These are phyloP conservation scores for Ennomos quercinarius DNA, from an alignment of 2,888 invertebrate genomes.

Conservation along the genomic window DNA sequence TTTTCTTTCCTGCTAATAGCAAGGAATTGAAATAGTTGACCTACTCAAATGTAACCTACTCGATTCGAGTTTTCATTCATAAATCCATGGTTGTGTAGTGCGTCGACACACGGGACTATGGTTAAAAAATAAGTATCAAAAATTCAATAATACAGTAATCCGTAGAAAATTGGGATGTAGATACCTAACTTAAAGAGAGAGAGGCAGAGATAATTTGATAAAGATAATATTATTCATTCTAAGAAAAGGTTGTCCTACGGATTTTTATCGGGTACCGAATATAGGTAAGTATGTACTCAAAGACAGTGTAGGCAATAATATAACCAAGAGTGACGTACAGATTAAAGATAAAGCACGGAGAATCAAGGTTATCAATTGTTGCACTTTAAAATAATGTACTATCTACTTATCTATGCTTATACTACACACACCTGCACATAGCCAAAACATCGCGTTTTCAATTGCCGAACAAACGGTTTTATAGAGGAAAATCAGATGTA, in stretches of 20 bases:
- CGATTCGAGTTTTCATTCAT: too few relatives aligned
- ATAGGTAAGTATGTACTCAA: constrained; percentile 4
- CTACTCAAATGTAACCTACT: too few relatives aligned
- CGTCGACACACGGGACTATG: too few relatives aligned
- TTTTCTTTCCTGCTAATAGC: too few relatives aligned
- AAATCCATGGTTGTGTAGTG: too few relatives aligned
- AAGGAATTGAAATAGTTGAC: too few relatives aligned
- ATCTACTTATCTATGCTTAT: too few relatives aligned
- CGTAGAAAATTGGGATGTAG: too few relatives aligned
- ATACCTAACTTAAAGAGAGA: too few relatives aligned
- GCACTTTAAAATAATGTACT: constrained; percentile 34
- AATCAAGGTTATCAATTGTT: constrained; percentile 44
- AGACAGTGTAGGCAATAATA: constrained; percentile 15
- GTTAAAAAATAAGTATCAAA: too few relatives aligned
- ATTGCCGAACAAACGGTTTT: constrained; percentile 47
- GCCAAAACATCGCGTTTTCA: constrained; percentile 35
- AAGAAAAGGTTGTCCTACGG: constrained; percentile 11
- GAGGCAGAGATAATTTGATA: constrained; percentile 1
- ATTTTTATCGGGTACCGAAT: neutral
- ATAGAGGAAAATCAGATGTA: constrained; percentile 56
- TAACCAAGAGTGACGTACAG: constrained; percentile 35
- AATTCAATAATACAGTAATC: too few relatives aligned
- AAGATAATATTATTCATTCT: constrained; percentile 3
- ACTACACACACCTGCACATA: constrained; percentile 24
- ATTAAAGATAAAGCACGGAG: constrained; percentile 52